A percentile compares a stretch with the other conserved stretches of the same genome.
These are phyloP conservation scores for Catamblyrhynchus diadema DNA, from an alignment of 2,797 vertebrate species.

Conservation along the genomic window DNA sequence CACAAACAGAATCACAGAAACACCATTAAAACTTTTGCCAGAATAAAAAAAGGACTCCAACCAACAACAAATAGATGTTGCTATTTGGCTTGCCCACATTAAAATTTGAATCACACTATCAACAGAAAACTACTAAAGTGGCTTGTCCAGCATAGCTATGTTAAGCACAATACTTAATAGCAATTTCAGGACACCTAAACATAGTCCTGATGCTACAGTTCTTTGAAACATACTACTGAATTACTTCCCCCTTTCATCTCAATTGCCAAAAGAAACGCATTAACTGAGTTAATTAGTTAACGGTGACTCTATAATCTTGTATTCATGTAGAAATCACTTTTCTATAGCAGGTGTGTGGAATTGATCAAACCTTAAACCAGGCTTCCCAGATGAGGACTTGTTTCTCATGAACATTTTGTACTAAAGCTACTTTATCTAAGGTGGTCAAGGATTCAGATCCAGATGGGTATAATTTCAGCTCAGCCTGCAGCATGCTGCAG, in stretches of 20 bases:
- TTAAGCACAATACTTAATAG: neutral
- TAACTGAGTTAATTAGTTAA: neutral
- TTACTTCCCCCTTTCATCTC: neutral
- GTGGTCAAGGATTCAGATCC: neutral
- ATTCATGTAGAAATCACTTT: neutral
- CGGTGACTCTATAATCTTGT: neutral
- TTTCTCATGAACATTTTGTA: neutral
- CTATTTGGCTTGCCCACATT: neutral
- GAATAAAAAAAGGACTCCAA: neutral
- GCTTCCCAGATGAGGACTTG: neutral
- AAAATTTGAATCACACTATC: neutral
- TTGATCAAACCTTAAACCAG: neutral
- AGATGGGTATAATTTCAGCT: neutral
- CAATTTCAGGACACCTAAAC: neutral
- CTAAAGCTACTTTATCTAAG: neutral
- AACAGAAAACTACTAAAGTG: neutral
- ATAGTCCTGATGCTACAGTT: neutral
- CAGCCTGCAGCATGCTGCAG: neutral
- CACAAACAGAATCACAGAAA: neutral
- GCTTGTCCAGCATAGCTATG: neutral
- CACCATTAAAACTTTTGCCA: neutral
- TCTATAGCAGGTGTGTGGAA: neutral
- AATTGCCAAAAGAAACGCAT: fast-evolving
- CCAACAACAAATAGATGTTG: neutral
- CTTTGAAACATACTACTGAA: neutral